Conservation (phyloP, 2,888 invertebrate genomes). For the Nematopogon swammerdamellus region DNA sequence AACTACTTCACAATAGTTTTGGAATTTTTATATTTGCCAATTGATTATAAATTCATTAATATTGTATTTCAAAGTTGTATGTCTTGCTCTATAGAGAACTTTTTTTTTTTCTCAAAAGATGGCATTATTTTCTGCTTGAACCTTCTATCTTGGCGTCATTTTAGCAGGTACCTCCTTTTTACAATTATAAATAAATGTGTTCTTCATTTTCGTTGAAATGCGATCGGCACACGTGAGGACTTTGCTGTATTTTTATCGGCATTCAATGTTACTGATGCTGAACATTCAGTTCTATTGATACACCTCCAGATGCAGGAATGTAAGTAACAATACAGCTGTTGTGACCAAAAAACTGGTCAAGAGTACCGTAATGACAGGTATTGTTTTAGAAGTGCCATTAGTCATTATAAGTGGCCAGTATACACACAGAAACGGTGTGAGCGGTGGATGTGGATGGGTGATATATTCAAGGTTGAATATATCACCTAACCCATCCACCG, state of each 20-base stretch:
- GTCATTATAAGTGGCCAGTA: too few species aligned
- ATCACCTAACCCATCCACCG: too few species aligned
- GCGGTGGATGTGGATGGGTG: too few species aligned
- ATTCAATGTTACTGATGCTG: slow-evolving; percentile 4
- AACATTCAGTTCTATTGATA: slow-evolving; percentile 2
- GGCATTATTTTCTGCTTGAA: slow-evolving; percentile 1
- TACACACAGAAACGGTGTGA: too few species aligned
- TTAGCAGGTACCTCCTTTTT: neutral
- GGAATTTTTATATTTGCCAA: slow-evolving; percentile 1
- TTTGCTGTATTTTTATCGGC: slow-evolving; percentile 1
- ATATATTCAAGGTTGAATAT: too few species aligned
- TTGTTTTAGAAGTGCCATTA: too few species aligned
- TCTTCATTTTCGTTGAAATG: slow-evolving; percentile 1
- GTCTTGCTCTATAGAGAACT: slow-evolving; percentile 1
- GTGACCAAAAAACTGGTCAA: too few species aligned
- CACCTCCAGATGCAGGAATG: slow-evolving; percentile 3
- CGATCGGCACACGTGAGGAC: neutral
- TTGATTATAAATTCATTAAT: neutral
- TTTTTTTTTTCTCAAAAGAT: slow-evolving; percentile 2
- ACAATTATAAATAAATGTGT: slow-evolving; percentile 3
- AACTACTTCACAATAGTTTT: slow-evolving; percentile 1
- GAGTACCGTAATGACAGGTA: too few species aligned
- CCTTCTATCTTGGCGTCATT: neutral
- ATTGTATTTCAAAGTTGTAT: slow-evolving; percentile 2
- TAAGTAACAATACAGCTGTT: too few species aligned